Evolutionary conservation across 2,888 invertebrate genomes (phyloP).

Genomic region (Cerastoderma edule): DNA sequence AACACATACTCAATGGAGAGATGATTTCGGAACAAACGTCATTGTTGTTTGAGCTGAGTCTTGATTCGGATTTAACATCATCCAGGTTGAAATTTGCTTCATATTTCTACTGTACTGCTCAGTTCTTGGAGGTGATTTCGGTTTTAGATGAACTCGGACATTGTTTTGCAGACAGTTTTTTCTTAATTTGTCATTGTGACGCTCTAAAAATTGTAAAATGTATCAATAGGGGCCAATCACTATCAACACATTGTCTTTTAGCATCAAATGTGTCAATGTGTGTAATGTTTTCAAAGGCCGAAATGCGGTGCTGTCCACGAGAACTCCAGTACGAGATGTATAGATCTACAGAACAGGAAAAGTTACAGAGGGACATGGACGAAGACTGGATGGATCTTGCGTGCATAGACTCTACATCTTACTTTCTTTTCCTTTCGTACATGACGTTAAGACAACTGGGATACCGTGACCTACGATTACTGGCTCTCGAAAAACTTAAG

Average conservation of each 20-base stretch:
- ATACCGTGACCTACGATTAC: not conserved
- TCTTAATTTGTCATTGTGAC: not conserved
- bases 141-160: not conserved
- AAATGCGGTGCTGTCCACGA: too few species aligned
- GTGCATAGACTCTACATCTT: slow-evolving; percentile 28
- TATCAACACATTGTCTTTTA: not conserved
- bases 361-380: not conserved
- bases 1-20: not conserved
- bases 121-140: not conserved
- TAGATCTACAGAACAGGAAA: not conserved
- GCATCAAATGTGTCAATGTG: too few species aligned
- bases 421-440: slow-evolving; percentile 26
- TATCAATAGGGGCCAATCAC: not conserved
- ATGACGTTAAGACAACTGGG: slow-evolving; percentile 26
- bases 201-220: not conserved
- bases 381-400: slow-evolving; percentile 21
- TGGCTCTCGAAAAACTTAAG: not conserved
- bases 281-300: slow-evolving; percentile 1
- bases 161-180: not conserved
- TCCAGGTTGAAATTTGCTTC: not conserved
- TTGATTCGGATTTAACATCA: not conserved
- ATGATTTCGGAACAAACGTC: not conserved
- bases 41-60: not conserved
- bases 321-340: slow-evolving; percentile 12
- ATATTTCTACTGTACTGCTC: not conserved